Evolutionary conservation across 2,797 vertebrate genomes (phyloP), one percentile per base, ranked within the genome.

Genomic region (Vespertilio murinus): DNA sequence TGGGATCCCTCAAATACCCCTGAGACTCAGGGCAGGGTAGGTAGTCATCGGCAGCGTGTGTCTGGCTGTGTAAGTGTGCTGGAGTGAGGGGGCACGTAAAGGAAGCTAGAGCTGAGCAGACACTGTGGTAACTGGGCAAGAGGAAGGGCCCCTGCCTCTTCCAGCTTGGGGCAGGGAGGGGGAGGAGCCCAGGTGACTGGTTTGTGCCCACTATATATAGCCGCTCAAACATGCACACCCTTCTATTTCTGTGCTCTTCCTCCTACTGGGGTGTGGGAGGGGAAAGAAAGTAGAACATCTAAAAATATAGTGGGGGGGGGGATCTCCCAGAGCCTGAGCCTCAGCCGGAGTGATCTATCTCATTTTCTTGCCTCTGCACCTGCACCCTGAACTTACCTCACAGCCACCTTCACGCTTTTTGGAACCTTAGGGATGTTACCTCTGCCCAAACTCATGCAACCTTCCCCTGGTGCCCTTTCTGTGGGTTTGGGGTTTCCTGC

Each of bases 211-310:
- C 96, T 97, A 96, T 97, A 94, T 96, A 96, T 97, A 97, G 79
- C 75, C 1, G 33, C 28, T 35, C 92, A 88, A 94, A 95, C 96
- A 92, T 65, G 75, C 95, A 95, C 91, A 52, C 20, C 14, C 65
- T 79, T 89, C 95, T 97, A 97, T 96, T 97, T 97, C 73, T 73
- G 96, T 96, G 95, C 91, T 67, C 96, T 84, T 96, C 96, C 96
- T 93, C 96, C 96, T 96, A 95, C 96, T 59, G 95, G 83, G 90
- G 95, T 88, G 94, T 96, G 95, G 96, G 97, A 95, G 88, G 96
- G 97, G 97, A 94, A 81, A 94, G 96, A 97, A 97, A 97, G 96
- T 97, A 97, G 97, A 97, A 93, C 96, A 97, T 80, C 97, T 97
- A 97, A 97, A 97, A 97, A 97, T 97, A 97, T 6, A 90, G 69